These are phyloP conservation scores for Amphipoea lucens DNA, from an alignment of 2,888 invertebrate genomes.

Conservation along the genomic window DNA sequence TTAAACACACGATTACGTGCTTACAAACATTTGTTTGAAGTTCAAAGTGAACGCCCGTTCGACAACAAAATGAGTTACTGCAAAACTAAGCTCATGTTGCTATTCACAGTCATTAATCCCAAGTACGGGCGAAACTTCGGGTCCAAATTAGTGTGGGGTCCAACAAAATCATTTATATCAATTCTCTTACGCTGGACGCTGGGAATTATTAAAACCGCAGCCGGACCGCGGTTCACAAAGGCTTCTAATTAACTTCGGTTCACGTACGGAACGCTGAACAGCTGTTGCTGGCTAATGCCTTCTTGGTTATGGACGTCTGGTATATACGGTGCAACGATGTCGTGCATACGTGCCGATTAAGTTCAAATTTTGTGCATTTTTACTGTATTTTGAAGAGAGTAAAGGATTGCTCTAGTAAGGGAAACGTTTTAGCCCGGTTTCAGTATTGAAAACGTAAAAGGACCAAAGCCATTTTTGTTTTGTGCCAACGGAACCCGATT, in stretches of 20 bases:
- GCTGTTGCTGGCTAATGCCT: conserved; percentile 80
- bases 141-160: conserved; percentile 73
- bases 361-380: conserved; percentile 10
- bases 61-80: conserved; percentile 68
- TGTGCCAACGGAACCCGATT: background rate
- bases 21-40: conserved; percentile 64
- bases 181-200: conserved; percentile 78
- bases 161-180: conserved; percentile 82
- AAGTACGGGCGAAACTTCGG: conserved; percentile 64
- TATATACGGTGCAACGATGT: conserved; percentile 60
- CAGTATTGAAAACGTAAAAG: background rate
- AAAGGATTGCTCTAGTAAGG: background rate
- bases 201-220: conserved; percentile 86
- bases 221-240: conserved; percentile 74
- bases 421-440: background rate
- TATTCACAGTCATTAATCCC: conserved; percentile 71
- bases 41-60: conserved; percentile 71
- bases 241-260: conserved; percentile 86
- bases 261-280: conserved; percentile 76
- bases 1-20: conserved; percentile 60
- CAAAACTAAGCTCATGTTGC: conserved; percentile 64
- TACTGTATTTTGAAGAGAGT: background rate
- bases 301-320: conserved; percentile 73
- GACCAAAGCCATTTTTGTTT: background rate
- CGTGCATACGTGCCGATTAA: conserved; percentile 51